Percentiles rank a stretch among this genome's conserved stretches.
Conservation (phyloP, 1,140 invertebrate genomes). For the Oedothorax gibbosus region DNA sequence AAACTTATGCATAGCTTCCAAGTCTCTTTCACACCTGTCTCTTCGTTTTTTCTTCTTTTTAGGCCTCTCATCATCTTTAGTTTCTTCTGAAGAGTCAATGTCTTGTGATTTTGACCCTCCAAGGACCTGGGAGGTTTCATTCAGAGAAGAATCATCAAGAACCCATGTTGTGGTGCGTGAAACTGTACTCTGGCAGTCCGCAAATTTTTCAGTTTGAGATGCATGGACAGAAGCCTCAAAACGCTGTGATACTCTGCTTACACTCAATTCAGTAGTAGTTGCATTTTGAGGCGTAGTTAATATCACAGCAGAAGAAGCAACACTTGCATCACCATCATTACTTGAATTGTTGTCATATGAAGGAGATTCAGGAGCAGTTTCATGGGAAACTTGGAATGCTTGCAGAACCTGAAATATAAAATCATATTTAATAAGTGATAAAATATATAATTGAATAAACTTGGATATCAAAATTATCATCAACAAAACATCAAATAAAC, state of each 20-base stretch:
- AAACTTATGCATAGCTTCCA: slow-evolving; percentile 47
- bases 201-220: slow-evolving; percentile 44
- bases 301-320: slow-evolving; percentile 30
- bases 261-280: slow-evolving; percentile 47
- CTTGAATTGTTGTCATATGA: slow-evolving; percentile 44
- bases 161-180: slow-evolving; percentile 48
- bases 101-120: slow-evolving; percentile 37
- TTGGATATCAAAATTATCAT: neutral
- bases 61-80: slow-evolving; percentile 34
- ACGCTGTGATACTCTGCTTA: slow-evolving; percentile 41
- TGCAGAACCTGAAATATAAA: slow-evolving; percentile 27
- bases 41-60: slow-evolving; percentile 47
- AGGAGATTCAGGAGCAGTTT: slow-evolving; percentile 22
- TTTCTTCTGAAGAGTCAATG: slow-evolving; percentile 39
- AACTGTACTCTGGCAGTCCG: slow-evolving; percentile 43
- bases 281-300: slow-evolving; percentile 42
- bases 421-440: neutral
- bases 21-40: slow-evolving; percentile 17
- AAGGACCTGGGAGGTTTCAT: slow-evolving; percentile 36
- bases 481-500: too few species aligned
- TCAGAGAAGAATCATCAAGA: slow-evolving; percentile 37
- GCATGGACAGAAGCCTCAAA: slow-evolving; percentile 45
- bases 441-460: neutral
- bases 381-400: slow-evolving; percentile 51
- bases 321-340: slow-evolving; percentile 31